Conservation (phyloP, 1,140 invertebrate genomes). For the fruit fly (Drosophila melanogaster) region DNA sequence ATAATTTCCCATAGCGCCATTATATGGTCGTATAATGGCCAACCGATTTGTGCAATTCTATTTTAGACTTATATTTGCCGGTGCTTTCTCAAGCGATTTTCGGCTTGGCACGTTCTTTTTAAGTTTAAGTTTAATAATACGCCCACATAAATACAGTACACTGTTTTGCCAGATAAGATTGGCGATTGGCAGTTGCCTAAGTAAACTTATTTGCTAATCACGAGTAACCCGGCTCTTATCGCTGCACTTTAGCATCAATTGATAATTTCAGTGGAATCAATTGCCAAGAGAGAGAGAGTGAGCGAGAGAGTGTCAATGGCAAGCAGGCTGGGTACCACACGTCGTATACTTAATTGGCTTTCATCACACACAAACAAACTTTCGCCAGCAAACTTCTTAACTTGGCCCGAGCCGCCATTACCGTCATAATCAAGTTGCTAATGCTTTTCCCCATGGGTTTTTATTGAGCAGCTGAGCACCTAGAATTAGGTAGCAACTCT, state of each 20-base stretch:
- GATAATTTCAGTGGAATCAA: background rate
- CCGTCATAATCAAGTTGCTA: slow-evolving; percentile 27
- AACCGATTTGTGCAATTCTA: slow-evolving; percentile 34
- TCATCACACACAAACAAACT: slow-evolving; percentile 4
- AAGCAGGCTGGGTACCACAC: background rate
- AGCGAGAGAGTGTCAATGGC: background rate
- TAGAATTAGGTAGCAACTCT: slow-evolving; percentile 21
- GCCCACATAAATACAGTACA: background rate
- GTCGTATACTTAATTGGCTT: slow-evolving; percentile 7
- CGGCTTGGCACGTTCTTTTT: background rate
- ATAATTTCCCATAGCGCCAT: slow-evolving; percentile 10
- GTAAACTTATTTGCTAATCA: background rate
- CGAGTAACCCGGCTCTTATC: background rate
- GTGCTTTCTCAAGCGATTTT: background rate
- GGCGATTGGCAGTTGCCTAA: background rate
- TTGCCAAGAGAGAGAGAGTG: too few species aligned
- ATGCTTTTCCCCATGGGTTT: slow-evolving; percentile 18
- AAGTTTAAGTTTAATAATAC: background rate
- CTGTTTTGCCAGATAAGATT: background rate
- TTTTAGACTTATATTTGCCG: slow-evolving; percentile 3
- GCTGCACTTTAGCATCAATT: background rate
- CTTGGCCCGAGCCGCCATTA: slow-evolving; percentile 11
- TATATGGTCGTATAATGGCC: slow-evolving; percentile 38
- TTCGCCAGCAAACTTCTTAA: slow-evolving; percentile 12
- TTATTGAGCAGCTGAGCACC: slow-evolving; percentile 14